phyloP scores from a whole-genome alignment of 2,797 vertebrate genomes.

The Sarcoramphus papa region DNA sequence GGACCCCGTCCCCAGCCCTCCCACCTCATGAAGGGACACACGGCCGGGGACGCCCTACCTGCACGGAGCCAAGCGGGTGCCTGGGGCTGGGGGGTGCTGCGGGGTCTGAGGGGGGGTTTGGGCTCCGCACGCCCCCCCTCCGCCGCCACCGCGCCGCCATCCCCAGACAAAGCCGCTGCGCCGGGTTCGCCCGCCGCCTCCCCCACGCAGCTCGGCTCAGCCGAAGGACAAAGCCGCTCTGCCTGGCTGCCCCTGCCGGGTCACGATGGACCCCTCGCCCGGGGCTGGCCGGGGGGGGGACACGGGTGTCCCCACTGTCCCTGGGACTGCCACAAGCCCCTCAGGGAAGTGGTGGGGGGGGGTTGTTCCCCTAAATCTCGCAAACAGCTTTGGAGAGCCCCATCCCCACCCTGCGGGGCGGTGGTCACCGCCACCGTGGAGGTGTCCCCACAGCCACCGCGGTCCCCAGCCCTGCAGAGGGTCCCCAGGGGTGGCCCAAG shows the following conservation, averaged over 20 bases:
- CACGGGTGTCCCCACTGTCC: background rate
- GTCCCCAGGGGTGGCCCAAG: background rate
- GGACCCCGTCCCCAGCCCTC: background rate
- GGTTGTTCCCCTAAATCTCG: background rate
- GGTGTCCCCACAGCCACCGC: background rate
- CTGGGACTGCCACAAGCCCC: background rate
- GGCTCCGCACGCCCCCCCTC: background rate
- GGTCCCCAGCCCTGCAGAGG: background rate
- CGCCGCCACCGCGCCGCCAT: background rate
- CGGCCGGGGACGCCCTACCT: background rate
- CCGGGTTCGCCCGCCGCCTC: background rate
- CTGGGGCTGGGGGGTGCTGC: background rate
- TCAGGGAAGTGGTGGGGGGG: accelerated
- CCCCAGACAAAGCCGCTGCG: constrained; percentile 34
- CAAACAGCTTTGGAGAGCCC: background rate
- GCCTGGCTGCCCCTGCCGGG: background rate
- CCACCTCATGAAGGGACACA: background rate
- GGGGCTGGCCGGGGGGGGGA: background rate
- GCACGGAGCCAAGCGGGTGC: accelerated
- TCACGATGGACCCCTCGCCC: background rate
- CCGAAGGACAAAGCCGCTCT: constrained; percentile 31
- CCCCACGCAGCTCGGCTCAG: background rate
- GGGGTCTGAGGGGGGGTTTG: background rate
- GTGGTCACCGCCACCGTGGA: background rate
- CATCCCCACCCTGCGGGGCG: accelerated